A percentile compares a stretch with the other conserved stretches of the same genome.
These are phyloP conservation scores for Etheostoma perlongum DNA, from an alignment of 2,797 vertebrate species.

Conservation along the genomic window DNA sequence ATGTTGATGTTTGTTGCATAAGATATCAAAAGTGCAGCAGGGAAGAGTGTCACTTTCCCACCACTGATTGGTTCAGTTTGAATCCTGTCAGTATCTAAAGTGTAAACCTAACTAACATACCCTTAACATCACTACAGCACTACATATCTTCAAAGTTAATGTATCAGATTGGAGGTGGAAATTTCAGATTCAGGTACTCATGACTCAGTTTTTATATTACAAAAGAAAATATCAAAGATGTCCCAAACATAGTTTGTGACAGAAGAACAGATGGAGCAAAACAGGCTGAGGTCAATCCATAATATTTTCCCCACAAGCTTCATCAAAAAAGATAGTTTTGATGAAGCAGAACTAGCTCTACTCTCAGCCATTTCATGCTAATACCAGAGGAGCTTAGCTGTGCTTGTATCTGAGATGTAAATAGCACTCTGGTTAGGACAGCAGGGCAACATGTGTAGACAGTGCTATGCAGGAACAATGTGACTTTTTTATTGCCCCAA, in stretches of 20 bases:
- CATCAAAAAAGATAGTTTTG: not conserved
- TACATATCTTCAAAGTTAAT: too few relatives aligned
- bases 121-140: too few relatives aligned
- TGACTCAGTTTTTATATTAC: too few relatives aligned
- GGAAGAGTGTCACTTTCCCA: not conserved
- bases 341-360: not conserved
- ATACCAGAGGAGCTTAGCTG: conserved; percentile 39
- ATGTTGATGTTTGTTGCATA: not conserved
- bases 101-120: too few relatives aligned
- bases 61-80: not conserved
- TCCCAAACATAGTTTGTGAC: not conserved
- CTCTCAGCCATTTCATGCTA: conserved; percentile 3
- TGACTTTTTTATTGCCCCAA: conserved; percentile 46
- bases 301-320: not conserved
- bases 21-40: not conserved
- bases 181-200: too few relatives aligned
- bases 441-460: conserved; percentile 22
- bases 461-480: conserved; percentile 51
- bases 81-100: not conserved
- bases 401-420: conserved; percentile 38
- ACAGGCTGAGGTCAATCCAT: not conserved
- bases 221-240: not conserved
- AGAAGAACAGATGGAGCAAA: not conserved
- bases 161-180: too few relatives aligned
- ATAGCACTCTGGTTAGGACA: conserved; percentile 34